These are phyloP conservation scores for Perdita meconis DNA, from an alignment of 2,888 invertebrate species.

Conservation along the genomic window DNA sequence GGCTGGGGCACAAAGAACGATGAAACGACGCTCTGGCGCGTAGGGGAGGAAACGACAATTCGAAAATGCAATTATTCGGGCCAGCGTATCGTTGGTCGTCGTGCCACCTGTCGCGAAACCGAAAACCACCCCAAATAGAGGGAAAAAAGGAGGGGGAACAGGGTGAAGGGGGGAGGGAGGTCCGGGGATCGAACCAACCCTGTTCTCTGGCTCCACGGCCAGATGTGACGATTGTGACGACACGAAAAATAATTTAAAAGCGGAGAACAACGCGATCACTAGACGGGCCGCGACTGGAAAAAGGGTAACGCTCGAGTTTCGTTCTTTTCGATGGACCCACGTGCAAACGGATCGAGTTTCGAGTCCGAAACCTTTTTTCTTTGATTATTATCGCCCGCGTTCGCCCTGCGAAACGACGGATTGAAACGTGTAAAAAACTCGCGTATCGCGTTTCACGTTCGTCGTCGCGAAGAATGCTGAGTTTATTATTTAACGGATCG, in stretches of 20 bases:
- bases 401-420: conserved; percentile 30
- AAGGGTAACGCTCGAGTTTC: conserved; percentile 48
- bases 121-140: conserved; percentile 58
- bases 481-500: neutral
- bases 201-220: conserved; percentile 27
- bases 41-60: conserved; percentile 64
- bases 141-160: neutral
- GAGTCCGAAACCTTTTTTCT: conserved; percentile 35
- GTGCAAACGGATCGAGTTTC: conserved; percentile 42
- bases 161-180: neutral
- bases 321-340: conserved; percentile 14
- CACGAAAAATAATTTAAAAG: conserved; percentile 65
- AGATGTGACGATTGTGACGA: conserved; percentile 65
- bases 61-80: conserved; percentile 76
- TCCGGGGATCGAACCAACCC: neutral
- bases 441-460: conserved; percentile 32
- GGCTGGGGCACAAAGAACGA: conserved; percentile 57
- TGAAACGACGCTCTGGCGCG: conserved; percentile 45
- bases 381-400: conserved; percentile 45
- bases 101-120: conserved; percentile 66
- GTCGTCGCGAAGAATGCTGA: neutral
- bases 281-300: conserved; percentile 19
- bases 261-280: conserved; percentile 54
- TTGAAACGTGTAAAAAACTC: conserved; percentile 35
- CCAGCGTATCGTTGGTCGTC: conserved; percentile 64